Conservation (phyloP, 2,113 vertebrate genomes). For the Bubo blakistoni region DNA sequence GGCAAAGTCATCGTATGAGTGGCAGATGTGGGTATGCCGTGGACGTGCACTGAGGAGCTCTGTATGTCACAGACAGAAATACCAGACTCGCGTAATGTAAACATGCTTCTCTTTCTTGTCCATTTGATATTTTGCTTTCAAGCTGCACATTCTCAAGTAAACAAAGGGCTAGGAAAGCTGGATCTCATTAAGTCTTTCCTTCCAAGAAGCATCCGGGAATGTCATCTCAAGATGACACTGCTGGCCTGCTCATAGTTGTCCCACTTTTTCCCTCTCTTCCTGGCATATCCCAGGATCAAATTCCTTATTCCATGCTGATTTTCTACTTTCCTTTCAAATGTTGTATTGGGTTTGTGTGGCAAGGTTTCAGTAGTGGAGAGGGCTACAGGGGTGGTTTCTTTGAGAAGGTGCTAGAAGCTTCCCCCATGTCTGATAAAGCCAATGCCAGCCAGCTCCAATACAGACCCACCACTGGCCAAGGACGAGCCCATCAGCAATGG, state of each 20-base stretch:
- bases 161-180: not conserved
- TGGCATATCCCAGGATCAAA: not conserved
- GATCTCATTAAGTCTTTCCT: not conserved
- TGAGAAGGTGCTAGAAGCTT: no score
- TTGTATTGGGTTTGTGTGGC: not conserved
- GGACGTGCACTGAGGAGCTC: not conserved
- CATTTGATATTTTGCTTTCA: not conserved
- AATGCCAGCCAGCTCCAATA: not conserved
- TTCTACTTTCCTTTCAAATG: not conserved
- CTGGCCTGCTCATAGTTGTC: not conserved
- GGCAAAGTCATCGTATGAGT: not conserved
- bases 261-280: not conserved
- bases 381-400: no score
- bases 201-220: not conserved
- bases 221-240: not conserved
- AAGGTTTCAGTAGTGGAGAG: no score
- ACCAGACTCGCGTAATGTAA: not conserved
- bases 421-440: not conserved
- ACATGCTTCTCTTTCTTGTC: not conserved
- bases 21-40: not conserved
- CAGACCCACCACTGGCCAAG: accelerated
- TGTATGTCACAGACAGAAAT: not conserved
- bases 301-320: accelerated
- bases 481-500: accelerated
- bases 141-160: not conserved